Base-by-base conservation (phyloP, 2,797 vertebrate genomes). In the Cyclopterus lumpus region DNA sequence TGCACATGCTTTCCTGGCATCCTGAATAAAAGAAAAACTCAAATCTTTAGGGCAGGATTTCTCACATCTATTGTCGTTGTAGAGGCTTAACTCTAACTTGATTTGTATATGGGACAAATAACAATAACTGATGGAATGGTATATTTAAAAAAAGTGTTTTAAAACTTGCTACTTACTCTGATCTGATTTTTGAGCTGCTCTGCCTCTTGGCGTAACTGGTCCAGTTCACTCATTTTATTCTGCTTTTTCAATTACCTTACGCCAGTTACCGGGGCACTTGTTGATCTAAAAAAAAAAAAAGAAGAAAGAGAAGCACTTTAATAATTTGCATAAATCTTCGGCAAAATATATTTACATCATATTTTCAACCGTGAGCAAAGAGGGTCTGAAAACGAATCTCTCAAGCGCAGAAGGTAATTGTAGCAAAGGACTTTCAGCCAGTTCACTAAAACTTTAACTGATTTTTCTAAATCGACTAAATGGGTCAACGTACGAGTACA, bases 1-100 rank as follows among this genome's bases (percentile, higher is more conserved):
- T 67, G 98, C 98, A 74, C 98, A 99, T 70, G 98, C 97, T 97
- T 99, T 99, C 88, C 98, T 97, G 85, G 98, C 98, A 97, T 99
- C 98, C 98, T 99, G 85, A 85, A 73, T 42, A 49, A 34, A 67
- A 57, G n/a, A 58, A 57, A 14, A 71, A 22, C 1, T 22, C 1
- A 71, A 16, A 46, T 64, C 3, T 57, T 82, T 65, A 73, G 22
- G 20, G 22, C 4, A 53, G 0, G 26, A 26, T 32, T 73, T 77
- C 14, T 44, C 10, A 64, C 15, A 40, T 40, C 6, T 6, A 5
- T 40, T 7, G 15, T 9, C 20, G 4, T 57, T 42, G n/a, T 70
- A 11, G 0, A 36, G 8, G 8, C 26, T 48, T 16, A 48, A 64
- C 6, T 59, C 10, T 1, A 12, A 38, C 14, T 18, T 15, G 24